phyloP scores from a whole-genome alignment of 2,113 vertebrate species.

The Dissostichus mawsoni region DNA sequence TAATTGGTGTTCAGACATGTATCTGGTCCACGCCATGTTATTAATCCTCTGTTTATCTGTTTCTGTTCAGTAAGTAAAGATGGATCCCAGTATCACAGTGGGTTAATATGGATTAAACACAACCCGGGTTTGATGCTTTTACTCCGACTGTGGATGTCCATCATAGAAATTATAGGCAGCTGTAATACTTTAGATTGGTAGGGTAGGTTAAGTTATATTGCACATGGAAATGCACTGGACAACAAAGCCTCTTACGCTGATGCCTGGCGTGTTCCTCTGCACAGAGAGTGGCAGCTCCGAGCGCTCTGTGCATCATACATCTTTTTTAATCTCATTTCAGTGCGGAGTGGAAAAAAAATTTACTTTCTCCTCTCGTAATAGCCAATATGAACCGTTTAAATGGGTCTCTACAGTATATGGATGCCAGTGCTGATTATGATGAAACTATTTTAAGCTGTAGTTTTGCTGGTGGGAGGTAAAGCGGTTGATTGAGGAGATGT shows the following conservation, averaged over 20 bases:
- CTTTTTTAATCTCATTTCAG: constrained; percentile 40
- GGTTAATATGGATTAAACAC: constrained; percentile 64
- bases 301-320: constrained; percentile 19
- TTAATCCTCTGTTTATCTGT: constrained; percentile 55
- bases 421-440: constrained; percentile 8
- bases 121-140: constrained; percentile 36
- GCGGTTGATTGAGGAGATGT: neutral
- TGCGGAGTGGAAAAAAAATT: constrained; percentile 19
- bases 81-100: constrained; percentile 33
- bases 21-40: constrained; percentile 19
- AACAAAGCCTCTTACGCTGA: constrained; percentile 49
- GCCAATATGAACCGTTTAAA: neutral
- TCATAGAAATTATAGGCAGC: constrained; percentile 20
- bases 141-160: constrained; percentile 17
- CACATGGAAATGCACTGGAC: constrained; percentile 9
- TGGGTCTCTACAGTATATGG: neutral
- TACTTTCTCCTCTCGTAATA: constrained; percentile 6
- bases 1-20: constrained; percentile 15
- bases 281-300: constrained; percentile 18
- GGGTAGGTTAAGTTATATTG: constrained; percentile 43
- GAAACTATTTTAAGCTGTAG: neutral
- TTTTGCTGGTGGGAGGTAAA: neutral
- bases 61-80: constrained; percentile 36
- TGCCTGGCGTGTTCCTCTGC: constrained; percentile 13
- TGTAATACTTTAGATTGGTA: constrained; percentile 29